Conservation (phyloP, 2,888 invertebrate species). For the Escarpia spicata region DNA sequence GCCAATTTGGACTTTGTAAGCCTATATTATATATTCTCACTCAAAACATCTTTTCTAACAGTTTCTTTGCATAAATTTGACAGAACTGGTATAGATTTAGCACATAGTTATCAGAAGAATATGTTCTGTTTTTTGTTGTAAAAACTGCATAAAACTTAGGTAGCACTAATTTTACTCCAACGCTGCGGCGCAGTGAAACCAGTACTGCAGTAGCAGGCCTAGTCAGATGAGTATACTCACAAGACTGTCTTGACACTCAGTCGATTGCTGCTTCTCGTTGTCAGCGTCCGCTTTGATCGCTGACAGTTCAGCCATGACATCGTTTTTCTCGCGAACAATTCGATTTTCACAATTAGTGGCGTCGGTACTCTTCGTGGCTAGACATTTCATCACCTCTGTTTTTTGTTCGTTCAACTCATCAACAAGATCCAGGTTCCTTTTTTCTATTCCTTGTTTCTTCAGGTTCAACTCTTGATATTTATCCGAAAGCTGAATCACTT, state of each 20-base stretch:
- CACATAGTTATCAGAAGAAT: too few species aligned
- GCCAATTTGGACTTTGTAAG: too few species aligned
- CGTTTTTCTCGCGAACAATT: not conserved
- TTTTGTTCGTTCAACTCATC: not conserved
- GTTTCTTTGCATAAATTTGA: too few species aligned
- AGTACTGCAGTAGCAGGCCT: too few species aligned
- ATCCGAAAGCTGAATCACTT: conserved; percentile 27
- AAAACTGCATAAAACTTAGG: too few species aligned
- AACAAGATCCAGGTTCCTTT: conserved; percentile 21
- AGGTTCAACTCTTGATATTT: conserved; percentile 24
- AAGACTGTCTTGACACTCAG: not conserved
- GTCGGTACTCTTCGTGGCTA: not conserved
- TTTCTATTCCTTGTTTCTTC: conserved; percentile 32
- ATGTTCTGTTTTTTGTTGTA: too few species aligned
- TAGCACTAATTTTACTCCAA: too few species aligned
- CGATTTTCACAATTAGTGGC: not conserved
- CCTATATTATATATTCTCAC: too few species aligned
- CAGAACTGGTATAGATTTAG: too few species aligned
- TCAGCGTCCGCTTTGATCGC: not conserved
- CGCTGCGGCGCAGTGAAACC: too few species aligned
- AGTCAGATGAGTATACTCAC: not conserved
- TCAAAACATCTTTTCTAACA: too few species aligned
- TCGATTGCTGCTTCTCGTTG: not conserved
- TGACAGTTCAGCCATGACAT: not conserved
- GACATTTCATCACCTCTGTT: not conserved